Evolutionary conservation across 1,140 invertebrate species (phyloP).

Genomic region (Trichoplusia ni): DNA sequence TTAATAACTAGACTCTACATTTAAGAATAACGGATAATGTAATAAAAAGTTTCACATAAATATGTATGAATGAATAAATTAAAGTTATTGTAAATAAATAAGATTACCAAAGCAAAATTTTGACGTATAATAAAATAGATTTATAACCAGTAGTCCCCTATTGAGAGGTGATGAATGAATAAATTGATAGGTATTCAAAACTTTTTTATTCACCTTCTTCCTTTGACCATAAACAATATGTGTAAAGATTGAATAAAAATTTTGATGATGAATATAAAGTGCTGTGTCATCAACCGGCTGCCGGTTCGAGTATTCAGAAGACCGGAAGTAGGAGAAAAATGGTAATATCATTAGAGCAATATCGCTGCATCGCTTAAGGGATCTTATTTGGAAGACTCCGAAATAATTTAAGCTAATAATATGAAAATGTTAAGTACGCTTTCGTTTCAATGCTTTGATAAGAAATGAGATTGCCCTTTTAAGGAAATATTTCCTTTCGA

Average conservation of each 20-base stretch:
- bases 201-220: too few relatives aligned
- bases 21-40: neutral
- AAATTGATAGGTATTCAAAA: too few relatives aligned
- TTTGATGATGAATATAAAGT: conserved; percentile 61
- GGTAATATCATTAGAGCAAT: conserved; percentile 59
- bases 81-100: too few relatives aligned
- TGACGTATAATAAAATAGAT: too few relatives aligned
- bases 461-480: neutral
- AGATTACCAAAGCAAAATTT: too few relatives aligned
- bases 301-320: conserved; percentile 68
- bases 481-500: neutral
- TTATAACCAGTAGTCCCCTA: too few relatives aligned
- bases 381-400: conserved; percentile 39
- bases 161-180: too few relatives aligned
- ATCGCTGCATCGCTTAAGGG: conserved; percentile 38
- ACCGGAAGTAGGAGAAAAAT: conserved; percentile 54
- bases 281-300: conserved; percentile 52
- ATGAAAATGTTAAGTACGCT: conserved; percentile 15
- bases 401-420: conserved; percentile 27
- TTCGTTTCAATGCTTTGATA: conserved; percentile 7
- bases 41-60: too few relatives aligned
- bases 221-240: neutral
- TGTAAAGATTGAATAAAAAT: conserved; percentile 2
- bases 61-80: neutral
- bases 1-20: conserved; percentile 5